phyloP scores from a whole-genome alignment of 2,113 vertebrate genomes.

The Calcarius ornatus region DNA sequence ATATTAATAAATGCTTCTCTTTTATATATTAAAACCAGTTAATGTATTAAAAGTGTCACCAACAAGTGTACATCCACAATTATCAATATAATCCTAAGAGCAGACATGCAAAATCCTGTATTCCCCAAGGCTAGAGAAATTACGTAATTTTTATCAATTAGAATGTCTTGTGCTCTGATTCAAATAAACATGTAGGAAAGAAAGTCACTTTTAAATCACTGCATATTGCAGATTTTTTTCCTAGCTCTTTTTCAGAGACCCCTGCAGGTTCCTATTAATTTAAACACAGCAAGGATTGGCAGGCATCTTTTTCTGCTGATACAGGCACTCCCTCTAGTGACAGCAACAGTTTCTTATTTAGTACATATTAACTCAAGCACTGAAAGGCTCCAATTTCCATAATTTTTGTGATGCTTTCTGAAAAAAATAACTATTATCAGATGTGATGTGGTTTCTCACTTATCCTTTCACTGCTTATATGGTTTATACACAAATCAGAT shows the following conservation, averaged over 20 bases:
- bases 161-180: not conserved
- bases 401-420: not conserved
- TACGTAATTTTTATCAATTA: not conserved
- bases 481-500: not conserved
- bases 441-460: not conserved
- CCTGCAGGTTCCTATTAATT: not conserved
- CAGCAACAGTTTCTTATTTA: not conserved
- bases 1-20: not conserved
- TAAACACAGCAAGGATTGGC: not conserved
- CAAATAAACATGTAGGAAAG: not conserved
- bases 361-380: not conserved
- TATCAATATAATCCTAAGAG: not conserved
- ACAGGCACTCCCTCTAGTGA: conserved; percentile 10
- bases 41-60: not conserved
- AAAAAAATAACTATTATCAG: not conserved
- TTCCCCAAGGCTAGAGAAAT: not conserved
- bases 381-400: not conserved
- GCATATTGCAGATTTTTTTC: not conserved
- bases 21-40: not conserved
- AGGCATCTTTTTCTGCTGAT: not conserved
- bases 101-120: not conserved
- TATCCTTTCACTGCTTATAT: not conserved
- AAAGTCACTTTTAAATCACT: not conserved
- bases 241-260: not conserved
- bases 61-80: not conserved